Base-by-base conservation (phyloP, 1,140 invertebrate species). In the Chrysomallon squamiferum region DNA sequence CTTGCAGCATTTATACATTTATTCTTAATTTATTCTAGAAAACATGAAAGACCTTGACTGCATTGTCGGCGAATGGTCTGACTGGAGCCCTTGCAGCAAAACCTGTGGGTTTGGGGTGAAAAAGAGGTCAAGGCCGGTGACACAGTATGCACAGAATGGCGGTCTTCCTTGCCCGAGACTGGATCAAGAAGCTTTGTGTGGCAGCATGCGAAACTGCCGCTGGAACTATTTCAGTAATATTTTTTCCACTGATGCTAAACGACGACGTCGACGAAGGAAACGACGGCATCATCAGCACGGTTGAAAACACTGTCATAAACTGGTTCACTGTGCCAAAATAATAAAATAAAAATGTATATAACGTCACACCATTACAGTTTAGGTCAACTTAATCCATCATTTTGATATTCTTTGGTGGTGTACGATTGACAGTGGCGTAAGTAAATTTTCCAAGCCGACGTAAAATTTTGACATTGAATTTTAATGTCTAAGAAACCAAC, bases 101-200 rank as follows among this genome's bases (percentile, higher is more conserved):
- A 73, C 75, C 29, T 78, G 76, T 60, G 76, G 76, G 3, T 69
- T 71, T 43, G 76, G 74, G 9, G 59, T 58, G 15, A 52, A 30
- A 11, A 59, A 49, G 6, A 43, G 74, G 32, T 62, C 56, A 30
- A 60, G 76, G 11, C 49, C 57, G 11, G 60, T 71, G 11, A 57
- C 62, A 11, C 66, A 41, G n/a, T 50, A 49, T 13, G 59, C 62
- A 2, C 27, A 63, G 43, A 68, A 72, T 45, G 61, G 66, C 3
- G 72, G 75, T 9, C 22, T 27, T 4, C 22, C 43, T n/a, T 76
- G 72, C 35, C 71, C 71, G 3, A 32, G 29, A 7, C 62, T 71
- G 3, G 43, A 32, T 38, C 29, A 68, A n/a, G 62, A 62, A 43
- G 29, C 27, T n/a, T 35, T 64, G 5, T 74, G 72, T 43, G 72